Base-by-base conservation (phyloP, 2,888 invertebrate genomes). In the Isotomurus palustris region DNA sequence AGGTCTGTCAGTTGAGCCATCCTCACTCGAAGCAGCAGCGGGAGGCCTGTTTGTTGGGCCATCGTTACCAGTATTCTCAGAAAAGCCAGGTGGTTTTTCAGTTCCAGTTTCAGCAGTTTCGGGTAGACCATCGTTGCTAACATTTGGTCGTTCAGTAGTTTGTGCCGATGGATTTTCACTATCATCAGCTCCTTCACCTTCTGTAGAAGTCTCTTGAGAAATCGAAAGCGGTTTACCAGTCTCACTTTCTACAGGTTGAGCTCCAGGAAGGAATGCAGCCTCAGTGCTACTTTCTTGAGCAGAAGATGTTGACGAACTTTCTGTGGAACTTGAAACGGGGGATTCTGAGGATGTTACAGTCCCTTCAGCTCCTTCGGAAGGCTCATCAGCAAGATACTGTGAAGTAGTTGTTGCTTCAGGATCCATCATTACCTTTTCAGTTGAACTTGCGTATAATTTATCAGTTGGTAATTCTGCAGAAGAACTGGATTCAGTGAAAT, bases 241-340 rank as follows among this genome's bases (percentile, higher is more conserved):
- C 24, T 55, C 50, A 40, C 63, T 60, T 32, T 54, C 52, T n/a
- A n/a, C n/a, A 35, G 43, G 53, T 21, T 29, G 38, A n/a, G 52
- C 58, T 27, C 51, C n/a, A 25, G 49, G 36, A 35, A 36, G 25
- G 5, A 21, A 19, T 12, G 17, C 49, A 2, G 14, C 32, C n/a
- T 35, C 6, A 24, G 49, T 49, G 32, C 35, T 25, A 12, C n/a
- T 49, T n/a, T 49, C 35, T 2, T 32, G 32, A 19, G 36, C 14
- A 22, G 19, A 14, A 49, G 29, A 25, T 24, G 52, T 41, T 27
- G 52, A 51, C 24, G 51, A 51, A 51, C 25, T 52, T 40, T 51
- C 51, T 51, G 51, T 51, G 10, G 51, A 47, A 6, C 14, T 17
- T 8, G 32, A 32, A 8, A 10, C 53, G 5, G 58, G 28, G 21